Base-by-base conservation (phyloP, 2,113 vertebrate species). In the Heptranchias perlo region DNA sequence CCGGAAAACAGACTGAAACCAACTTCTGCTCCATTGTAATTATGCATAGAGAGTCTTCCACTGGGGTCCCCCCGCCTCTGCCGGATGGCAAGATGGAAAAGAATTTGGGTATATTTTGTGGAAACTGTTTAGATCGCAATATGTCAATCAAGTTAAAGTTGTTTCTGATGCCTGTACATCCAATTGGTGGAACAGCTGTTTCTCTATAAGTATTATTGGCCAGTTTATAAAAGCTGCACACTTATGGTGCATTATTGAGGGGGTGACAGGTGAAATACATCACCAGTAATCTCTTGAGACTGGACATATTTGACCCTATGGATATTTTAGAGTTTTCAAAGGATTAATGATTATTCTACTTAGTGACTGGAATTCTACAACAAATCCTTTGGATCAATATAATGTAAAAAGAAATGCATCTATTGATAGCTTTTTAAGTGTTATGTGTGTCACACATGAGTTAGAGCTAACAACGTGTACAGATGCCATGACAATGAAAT, bases 381-480 rank as follows among this genome's bases (percentile, higher is more conserved):
- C n/a, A 86, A 86, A 86, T 47, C 82, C n/a, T 86, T 86, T 86
- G 82, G 44, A 86, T 86, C 82, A 86, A 47, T 86, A 31, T 47
- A 39, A 86, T 78, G 76, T 78, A 78, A 78, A 39, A 39, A n/a
- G 67, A 0, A 69, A 69, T 69, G 67, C n/a, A 18, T 78, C 11
- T 78, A 78, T 78, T 78, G 76, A 78, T 78, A 67, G 65, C 65
- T 67, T 25, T 86, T 86, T 47, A 25, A 49, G n/a, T 49, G 16
- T 47, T 44, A 49, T 5, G 44, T 39, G 39, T 86, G 44, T 49
- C 13, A 86, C 4, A 76, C 73, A 35, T 14, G 31, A 76, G 1
- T 35, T 76, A 76, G 7, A 0, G 18, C 4, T 47, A 23, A 21
- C 18, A 49, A 44, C 49, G 44, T 86, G 0, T 47, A 86, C 39